Evolutionary conservation across 1,140 invertebrate genomes (phyloP).

Genomic region (Triops longicaudatus): DNA sequence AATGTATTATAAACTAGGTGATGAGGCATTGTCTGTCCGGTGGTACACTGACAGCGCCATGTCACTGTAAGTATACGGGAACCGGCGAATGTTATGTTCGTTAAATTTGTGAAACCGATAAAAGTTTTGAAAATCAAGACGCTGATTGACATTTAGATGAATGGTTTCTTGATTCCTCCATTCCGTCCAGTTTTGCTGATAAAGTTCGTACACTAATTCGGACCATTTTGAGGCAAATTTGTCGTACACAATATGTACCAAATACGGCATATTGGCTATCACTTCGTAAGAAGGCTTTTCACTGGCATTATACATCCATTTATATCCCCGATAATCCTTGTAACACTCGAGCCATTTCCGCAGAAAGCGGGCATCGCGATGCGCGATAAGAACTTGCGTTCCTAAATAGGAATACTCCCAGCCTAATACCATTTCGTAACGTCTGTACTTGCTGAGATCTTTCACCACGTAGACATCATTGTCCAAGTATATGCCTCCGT

Average conservation of each 20-base stretch:
- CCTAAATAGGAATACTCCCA: slow-evolving; percentile 34
- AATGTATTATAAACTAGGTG: background rate
- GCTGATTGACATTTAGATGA: background rate
- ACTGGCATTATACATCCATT: slow-evolving; percentile 30
- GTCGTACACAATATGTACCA: slow-evolving; percentile 21
- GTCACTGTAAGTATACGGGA: background rate
- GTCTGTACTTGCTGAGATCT: slow-evolving; percentile 34
- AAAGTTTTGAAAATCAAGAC: background rate
- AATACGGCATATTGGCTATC: slow-evolving; percentile 22
- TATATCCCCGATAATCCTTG: slow-evolving; percentile 28
- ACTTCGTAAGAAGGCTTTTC: slow-evolving; percentile 23
- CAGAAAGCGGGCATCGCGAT: slow-evolving; percentile 37
- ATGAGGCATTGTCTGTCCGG: background rate
- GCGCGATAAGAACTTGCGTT: slow-evolving; percentile 37
- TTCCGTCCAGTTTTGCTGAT: background rate
- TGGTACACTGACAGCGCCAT: background rate
- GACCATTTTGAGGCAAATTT: slow-evolving; percentile 15
- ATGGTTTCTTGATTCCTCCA: background rate
- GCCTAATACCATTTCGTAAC: slow-evolving; percentile 37
- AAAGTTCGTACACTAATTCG: background rate
- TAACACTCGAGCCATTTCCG: slow-evolving; percentile 33
- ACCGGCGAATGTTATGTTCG: background rate
- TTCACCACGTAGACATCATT: slow-evolving; percentile 37
- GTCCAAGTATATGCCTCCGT: slow-evolving; percentile 38
- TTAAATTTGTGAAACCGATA: background rate